Base-by-base conservation (phyloP, 2,113 vertebrate species). In the Pangasianodon hypophthalmus region DNA sequence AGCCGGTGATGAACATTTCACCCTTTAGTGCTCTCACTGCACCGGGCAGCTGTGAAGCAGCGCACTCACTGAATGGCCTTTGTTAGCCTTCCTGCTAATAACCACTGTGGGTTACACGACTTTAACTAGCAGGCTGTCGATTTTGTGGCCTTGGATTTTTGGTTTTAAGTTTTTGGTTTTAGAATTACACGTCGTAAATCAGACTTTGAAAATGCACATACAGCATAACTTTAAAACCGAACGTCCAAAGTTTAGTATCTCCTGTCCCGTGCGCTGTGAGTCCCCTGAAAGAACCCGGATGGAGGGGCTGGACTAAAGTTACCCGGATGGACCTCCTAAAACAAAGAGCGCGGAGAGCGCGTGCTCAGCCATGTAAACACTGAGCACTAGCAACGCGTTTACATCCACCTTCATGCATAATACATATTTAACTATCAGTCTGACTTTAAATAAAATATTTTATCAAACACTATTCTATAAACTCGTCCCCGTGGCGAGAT, bases 241-340 rank as follows among this genome's bases (percentile, higher is more conserved):
- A 52, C 24, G 6, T 52, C 6, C 3, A 3, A 32, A 56, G 50
- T 56, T 56, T 29, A 0, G 29, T 32, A 1, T 54, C 16, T 80
- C 14, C 29, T 11, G 24, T 80, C 77, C 81, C 11, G 32, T 26
- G 21, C 37, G 3, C 52, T 21, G 3, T 5, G 52, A 24, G 81
- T 3, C 37, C 21, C 82, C 54, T 58, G 16, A 50, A 84, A 62
- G 82, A 44, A 46, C 82, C 82, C 82, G 82, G 85, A 52, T 87
- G 37, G 8, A 60, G 73, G 37, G 86, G 86, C 41, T 18, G 44
- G 37, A 8, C 7, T 60, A 3, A 29, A 44, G 87, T 92, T 95
- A 92, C 95, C 96, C 96, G 96, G 95, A 96, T 96, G 94, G 81
- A 93, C 69, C 87, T 92, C 37, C 67, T 92, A 84, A 93, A 94